phyloP scores from a whole-genome alignment of 2,113 vertebrate genomes.

The Hiodon tergisus region DNA sequence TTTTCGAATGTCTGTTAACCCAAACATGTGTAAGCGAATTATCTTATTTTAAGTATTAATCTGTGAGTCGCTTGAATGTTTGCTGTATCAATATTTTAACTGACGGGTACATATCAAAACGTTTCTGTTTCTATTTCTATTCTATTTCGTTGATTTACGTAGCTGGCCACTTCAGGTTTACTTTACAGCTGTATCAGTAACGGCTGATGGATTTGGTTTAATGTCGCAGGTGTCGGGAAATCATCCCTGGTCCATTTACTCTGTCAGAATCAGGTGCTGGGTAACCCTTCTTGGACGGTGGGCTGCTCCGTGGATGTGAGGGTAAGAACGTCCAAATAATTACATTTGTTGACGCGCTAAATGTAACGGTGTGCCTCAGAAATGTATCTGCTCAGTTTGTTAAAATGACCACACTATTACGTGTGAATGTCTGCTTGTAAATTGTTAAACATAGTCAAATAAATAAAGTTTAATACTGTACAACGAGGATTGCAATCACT shows the following conservation, averaged over 20 bases:
- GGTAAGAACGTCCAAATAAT: conserved; percentile 58
- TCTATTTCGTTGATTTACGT: too few relatives aligned
- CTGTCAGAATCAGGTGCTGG: conserved; percentile 90
- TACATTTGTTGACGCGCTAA: too few relatives aligned
- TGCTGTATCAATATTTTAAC: neutral
- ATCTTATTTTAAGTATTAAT: too few relatives aligned
- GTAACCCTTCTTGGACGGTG: conserved; percentile 96
- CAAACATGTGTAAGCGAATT: too few relatives aligned
- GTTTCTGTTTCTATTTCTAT: too few relatives aligned
- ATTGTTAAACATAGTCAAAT: neutral
- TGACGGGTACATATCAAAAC: neutral
- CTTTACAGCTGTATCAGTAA: neutral
- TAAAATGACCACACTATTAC: neutral
- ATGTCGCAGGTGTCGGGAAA: conserved; percentile 82
- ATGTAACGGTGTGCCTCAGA: too few relatives aligned
- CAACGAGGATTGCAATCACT: conserved; percentile 2
- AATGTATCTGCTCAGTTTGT: neutral
- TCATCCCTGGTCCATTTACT: conserved; percentile 92
- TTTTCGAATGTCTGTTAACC: too few relatives aligned
- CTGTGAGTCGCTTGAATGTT: neutral
- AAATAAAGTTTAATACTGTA: neutral
- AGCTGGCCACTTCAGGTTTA: neutral
- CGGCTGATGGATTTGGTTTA: neutral
- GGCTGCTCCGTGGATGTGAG: conserved; percentile 95
- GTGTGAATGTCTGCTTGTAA: neutral